These are phyloP conservation scores for Miltochrista miniata DNA, from an alignment of 2,888 invertebrate genomes.

Conservation along the genomic window DNA sequence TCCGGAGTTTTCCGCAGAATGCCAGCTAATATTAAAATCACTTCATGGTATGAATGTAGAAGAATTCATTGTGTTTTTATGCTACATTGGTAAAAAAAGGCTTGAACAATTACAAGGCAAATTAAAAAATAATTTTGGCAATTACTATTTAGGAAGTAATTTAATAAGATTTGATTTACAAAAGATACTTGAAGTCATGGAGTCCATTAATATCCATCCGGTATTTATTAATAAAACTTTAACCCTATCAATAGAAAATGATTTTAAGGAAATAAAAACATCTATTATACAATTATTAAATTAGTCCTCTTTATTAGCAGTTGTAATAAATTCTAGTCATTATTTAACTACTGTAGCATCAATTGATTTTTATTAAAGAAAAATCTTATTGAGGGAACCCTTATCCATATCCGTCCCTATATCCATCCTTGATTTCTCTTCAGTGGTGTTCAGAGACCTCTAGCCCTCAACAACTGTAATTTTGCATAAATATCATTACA, in stretches of 20 bases:
- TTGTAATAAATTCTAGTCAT: not conserved
- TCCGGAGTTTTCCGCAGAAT: slow-evolving; percentile 87
- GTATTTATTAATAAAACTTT: slow-evolving; percentile 43
- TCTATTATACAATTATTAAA: slow-evolving; percentile 4
- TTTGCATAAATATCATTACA: too few relatives aligned
- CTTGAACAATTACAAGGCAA: slow-evolving; percentile 68
- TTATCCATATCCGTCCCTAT: too few relatives aligned
- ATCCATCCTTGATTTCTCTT: too few relatives aligned
- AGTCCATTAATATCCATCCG: slow-evolving; percentile 48
- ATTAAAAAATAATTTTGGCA: slow-evolving; percentile 60
- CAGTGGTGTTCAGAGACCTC: too few relatives aligned
- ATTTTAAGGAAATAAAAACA: slow-evolving; percentile 34
- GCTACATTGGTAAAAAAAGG: slow-evolving; percentile 85
- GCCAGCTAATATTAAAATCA: slow-evolving; percentile 91
- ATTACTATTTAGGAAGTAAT: slow-evolving; percentile 64
- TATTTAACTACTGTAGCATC: too few relatives aligned
- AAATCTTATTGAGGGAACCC: too few relatives aligned
- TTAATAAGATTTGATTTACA: slow-evolving; percentile 69
- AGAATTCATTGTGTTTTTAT: slow-evolving; percentile 87
- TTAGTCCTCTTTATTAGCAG: not conserved
- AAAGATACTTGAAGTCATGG: slow-evolving; percentile 56
- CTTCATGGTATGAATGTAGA: slow-evolving; percentile 90
- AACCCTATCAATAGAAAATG: slow-evolving; percentile 30
- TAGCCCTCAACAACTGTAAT: too few relatives aligned
- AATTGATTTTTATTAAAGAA: too few relatives aligned